Evolutionary conservation across 1,140 invertebrate species (phyloP).

Genomic region (Plutomurus gul): DNA sequence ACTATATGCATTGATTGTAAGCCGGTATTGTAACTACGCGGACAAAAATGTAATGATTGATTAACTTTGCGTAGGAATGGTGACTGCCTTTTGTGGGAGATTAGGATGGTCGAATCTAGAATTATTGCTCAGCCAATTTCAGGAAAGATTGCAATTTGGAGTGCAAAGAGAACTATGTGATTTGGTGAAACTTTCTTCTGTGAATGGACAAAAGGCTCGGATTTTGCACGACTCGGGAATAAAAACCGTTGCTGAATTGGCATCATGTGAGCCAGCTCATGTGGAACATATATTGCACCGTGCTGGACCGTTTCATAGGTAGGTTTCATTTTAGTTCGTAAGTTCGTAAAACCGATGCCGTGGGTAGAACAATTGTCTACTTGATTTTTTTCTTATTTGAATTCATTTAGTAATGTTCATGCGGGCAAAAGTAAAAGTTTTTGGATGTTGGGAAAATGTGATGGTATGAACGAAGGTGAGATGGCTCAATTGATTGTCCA

Average conservation of each 20-base stretch:
- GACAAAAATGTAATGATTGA: conserved; percentile 25
- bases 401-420: conserved; percentile 37
- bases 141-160: conserved; percentile 91
- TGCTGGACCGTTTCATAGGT: conserved; percentile 80
- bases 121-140: conserved; percentile 87
- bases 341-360: not conserved
- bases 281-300: conserved; percentile 79
- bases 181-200: conserved; percentile 78
- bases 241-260: conserved; percentile 75
- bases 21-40: not conserved
- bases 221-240: conserved; percentile 83
- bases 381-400: not conserved
- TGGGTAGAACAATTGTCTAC: not conserved
- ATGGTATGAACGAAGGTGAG: conserved; percentile 76
- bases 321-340: conserved; percentile 14
- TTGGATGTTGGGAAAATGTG: conserved; percentile 79
- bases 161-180: conserved; percentile 90
- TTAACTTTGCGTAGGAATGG: conserved; percentile 83
- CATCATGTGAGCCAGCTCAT: conserved; percentile 68
- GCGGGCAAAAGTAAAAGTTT: conserved; percentile 62
- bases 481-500: conserved; percentile 78
- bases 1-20: not conserved
- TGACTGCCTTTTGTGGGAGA: conserved; percentile 87
- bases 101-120: conserved; percentile 93
- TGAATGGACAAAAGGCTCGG: conserved; percentile 85